A percentile compares a stretch with the other conserved stretches of the same genome.
These are phyloP conservation scores for Ormyrus nitidulus DNA, from an alignment of 2,888 invertebrate species.

Conservation along the genomic window DNA sequence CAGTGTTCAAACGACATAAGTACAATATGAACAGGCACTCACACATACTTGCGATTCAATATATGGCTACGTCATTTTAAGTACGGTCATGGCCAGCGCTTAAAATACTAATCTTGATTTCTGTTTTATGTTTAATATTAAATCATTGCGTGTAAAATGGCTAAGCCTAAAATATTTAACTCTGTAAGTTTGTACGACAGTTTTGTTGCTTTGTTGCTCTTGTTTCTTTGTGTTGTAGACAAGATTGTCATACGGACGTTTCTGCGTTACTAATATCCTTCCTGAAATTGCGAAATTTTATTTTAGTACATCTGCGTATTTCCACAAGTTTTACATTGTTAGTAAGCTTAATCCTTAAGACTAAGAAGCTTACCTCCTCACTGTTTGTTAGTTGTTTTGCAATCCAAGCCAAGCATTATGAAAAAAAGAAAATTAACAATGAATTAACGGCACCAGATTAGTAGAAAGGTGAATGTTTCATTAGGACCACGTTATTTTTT, in stretches of 20 bases:
- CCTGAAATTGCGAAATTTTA: slow-evolving; percentile 66
- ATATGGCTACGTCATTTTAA: slow-evolving; percentile 71
- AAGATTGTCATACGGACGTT: slow-evolving; percentile 74
- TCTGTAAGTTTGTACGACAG: slow-evolving; percentile 71
- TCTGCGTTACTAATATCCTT: slow-evolving; percentile 75
- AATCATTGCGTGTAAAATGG: slow-evolving; percentile 66
- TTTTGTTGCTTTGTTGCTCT: slow-evolving; percentile 60
- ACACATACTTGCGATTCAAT: slow-evolving; percentile 71
- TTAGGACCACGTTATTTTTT: too few relatives aligned
- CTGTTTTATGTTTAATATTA: slow-evolving; percentile 55
- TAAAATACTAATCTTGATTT: slow-evolving; percentile 65
- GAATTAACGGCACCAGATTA: slow-evolving; percentile 52
- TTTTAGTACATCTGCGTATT: slow-evolving; percentile 19
- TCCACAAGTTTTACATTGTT: not conserved
- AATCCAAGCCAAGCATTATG: slow-evolving; percentile 50
- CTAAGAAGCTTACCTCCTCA: slow-evolving; percentile 49
- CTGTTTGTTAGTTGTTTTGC: slow-evolving; percentile 47
- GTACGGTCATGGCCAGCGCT: slow-evolving; percentile 74
- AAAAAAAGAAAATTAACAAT: slow-evolving; percentile 50
- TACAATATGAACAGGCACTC: slow-evolving; percentile 73
- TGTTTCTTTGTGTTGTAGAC: slow-evolving; percentile 62
- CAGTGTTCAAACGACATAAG: slow-evolving; percentile 53
- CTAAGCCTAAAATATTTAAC: slow-evolving; percentile 70
- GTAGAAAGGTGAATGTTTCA: not conserved
- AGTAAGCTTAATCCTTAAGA: not conserved